Evolutionary conservation across 2,113 vertebrate genomes (phyloP).

Genomic region (Sturnira hondurensis): DNA sequence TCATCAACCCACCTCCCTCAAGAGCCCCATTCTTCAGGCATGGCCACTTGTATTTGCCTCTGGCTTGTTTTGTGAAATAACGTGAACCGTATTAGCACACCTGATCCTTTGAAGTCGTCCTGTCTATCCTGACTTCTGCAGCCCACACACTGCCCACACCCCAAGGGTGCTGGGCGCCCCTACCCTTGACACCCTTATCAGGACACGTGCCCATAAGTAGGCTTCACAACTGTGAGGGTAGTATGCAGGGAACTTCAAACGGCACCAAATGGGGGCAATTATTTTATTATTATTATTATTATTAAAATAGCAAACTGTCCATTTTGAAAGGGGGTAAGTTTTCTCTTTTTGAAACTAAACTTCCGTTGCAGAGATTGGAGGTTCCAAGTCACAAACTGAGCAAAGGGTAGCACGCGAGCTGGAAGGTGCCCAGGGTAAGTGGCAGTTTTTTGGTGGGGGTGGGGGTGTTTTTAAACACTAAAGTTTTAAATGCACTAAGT

Average conservation of each 20-base stretch:
- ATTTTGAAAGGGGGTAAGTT: background rate
- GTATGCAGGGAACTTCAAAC: background rate
- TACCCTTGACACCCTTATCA: background rate
- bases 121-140: background rate
- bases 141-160: background rate
- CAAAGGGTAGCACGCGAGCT: background rate
- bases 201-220: background rate
- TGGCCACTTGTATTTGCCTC: background rate
- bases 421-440: background rate
- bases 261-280: background rate
- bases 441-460: background rate
- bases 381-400: background rate
- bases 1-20: background rate
- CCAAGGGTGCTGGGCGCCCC: background rate
- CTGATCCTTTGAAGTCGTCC: background rate
- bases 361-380: background rate
- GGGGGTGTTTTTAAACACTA: background rate
- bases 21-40: background rate
- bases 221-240: background rate
- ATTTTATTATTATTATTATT: background rate
- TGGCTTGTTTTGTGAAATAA: background rate
- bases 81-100: background rate
- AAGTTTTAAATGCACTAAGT: slow-evolving; percentile 18
- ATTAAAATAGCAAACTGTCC: background rate
- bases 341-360: background rate